Conservation (phyloP, 2,888 invertebrate genomes). For the Incurvaria masculella region DNA sequence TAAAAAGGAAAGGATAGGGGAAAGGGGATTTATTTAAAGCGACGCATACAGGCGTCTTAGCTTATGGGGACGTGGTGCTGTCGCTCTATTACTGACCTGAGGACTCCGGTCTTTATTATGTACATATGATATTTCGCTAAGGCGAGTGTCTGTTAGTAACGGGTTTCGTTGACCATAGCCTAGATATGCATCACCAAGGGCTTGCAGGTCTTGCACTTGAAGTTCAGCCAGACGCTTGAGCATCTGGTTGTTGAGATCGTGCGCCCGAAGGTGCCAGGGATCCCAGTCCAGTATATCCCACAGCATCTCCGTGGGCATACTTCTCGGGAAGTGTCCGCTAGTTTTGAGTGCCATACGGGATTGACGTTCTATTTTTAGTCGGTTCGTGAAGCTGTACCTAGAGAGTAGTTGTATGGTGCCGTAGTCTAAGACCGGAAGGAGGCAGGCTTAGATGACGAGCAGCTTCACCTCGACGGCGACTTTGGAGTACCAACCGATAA, state of each 20-base stretch:
- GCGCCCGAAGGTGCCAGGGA: slow-evolving; percentile 2
- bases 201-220: neutral
- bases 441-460: slow-evolving; percentile 10
- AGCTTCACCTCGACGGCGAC: slow-evolving; percentile 9
- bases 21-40: too few species aligned
- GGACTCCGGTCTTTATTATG: neutral
- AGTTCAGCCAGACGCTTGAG: neutral
- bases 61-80: neutral
- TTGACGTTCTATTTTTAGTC: neutral
- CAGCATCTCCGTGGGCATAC: neutral
- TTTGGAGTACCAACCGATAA: slow-evolving; percentile 12
- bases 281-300: slow-evolving; percentile 2
- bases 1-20: too few species aligned
- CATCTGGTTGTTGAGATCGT: slow-evolving; percentile 1
- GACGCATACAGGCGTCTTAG: too few species aligned
- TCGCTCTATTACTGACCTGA: neutral
- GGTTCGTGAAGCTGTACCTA: slow-evolving; percentile 1
- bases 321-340: slow-evolving; percentile 1
- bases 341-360: slow-evolving; percentile 1
- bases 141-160: neutral
- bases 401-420: neutral
- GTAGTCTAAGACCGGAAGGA: slow-evolving; percentile 11
- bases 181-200: slow-evolving; percentile 1
- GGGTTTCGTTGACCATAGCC: neutral
- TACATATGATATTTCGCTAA: neutral